These are phyloP conservation scores for Cydia fagiglandana DNA, from an alignment of 1,140 invertebrate species.

Conservation along the genomic window DNA sequence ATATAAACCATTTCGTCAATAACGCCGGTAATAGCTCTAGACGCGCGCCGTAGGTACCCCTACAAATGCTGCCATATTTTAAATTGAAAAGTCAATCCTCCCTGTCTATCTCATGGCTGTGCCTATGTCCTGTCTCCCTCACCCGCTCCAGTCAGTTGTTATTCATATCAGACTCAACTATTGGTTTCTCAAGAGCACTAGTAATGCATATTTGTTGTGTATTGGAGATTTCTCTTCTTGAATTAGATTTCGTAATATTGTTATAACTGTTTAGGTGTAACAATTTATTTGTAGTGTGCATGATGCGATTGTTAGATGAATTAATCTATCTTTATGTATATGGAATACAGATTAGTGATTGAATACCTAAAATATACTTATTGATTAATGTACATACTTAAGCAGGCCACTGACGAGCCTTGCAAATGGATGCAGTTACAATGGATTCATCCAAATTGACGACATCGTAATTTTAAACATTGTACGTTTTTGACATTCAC, in stretches of 20 bases:
- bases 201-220: conserved; percentile 21
- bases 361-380: too few relatives aligned
- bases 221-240: background rate
- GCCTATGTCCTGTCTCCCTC: background rate
- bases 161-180: conserved; percentile 27
- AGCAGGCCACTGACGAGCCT: too few relatives aligned
- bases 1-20: background rate
- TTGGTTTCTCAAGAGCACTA: conserved; percentile 26
- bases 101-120: background rate
- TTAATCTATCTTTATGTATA: too few relatives aligned
- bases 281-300: background rate
- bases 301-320: too few relatives aligned
- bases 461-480: too few relatives aligned
- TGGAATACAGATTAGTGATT: too few relatives aligned
- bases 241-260: background rate
- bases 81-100: conserved; percentile 15
- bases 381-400: too few relatives aligned
- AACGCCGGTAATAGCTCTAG: background rate
- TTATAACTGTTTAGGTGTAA: background rate
- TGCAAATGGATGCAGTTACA: too few relatives aligned
- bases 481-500: too few relatives aligned
- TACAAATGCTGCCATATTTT: conserved; percentile 28
- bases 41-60: background rate
- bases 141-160: background rate
- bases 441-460: too few relatives aligned